These are phyloP conservation scores for Operophtera brumata DNA, from an alignment of 2,888 invertebrate species.

Conservation along the genomic window DNA sequence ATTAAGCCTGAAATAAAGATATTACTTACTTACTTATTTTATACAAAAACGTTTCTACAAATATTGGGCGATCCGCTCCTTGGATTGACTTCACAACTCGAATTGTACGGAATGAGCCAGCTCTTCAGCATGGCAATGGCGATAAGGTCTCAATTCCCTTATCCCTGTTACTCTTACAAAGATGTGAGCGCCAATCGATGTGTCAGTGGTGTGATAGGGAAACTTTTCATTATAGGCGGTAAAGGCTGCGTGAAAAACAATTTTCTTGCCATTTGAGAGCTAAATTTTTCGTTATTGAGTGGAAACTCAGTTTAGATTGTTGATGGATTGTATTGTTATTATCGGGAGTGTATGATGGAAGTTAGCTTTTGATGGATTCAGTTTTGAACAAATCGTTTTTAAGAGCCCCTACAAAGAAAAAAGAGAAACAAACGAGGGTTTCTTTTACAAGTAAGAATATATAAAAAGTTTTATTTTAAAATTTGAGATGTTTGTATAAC, in stretches of 20 bases:
- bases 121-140: conserved; percentile 4
- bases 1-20: too few species aligned
- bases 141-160: conserved; percentile 59
- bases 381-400: conserved; percentile 12
- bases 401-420: too few species aligned
- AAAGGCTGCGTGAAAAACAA: conserved; percentile 59
- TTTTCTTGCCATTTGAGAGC: conserved; percentile 68
- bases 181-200: conserved; percentile 76
- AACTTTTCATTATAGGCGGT: conserved; percentile 74
- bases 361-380: conserved; percentile 20
- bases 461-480: too few species aligned
- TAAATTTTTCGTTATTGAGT: conserved; percentile 75
- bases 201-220: conserved; percentile 74
- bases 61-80: too few species aligned
- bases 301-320: conserved; percentile 52
- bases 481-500: too few species aligned
- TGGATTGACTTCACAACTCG: too few species aligned
- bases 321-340: conserved; percentile 53
- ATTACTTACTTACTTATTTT: too few species aligned
- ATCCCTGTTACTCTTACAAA: conserved; percentile 66
- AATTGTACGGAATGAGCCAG: not conserved
- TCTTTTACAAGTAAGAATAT: too few species aligned
- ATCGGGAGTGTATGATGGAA: conserved; percentile 21
- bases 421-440: too few species aligned
- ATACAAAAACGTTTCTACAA: too few species aligned